Base-by-base conservation (phyloP, 2,888 invertebrate species). In the Aquatica leii region DNA sequence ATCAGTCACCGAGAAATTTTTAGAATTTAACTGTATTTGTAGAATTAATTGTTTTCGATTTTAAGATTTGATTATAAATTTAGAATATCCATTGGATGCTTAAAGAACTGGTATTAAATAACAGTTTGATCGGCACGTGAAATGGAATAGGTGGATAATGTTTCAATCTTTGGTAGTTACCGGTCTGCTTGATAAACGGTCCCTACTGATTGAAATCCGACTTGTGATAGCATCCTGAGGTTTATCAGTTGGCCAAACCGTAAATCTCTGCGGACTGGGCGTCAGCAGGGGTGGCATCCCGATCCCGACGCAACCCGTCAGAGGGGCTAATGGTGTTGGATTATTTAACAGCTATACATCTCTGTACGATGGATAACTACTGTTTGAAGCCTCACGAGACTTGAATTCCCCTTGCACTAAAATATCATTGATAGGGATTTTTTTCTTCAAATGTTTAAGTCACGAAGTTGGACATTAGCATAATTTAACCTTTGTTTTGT, bases 291-390 rank as follows among this genome's bases (percentile, higher is more conserved):
- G 70, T 68, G 70, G 72, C 61, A 62, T 69, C 61, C 65, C 59
- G 55, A 65, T 68, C 63, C 64, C 59, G 55, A 54, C 60, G 46
- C 59, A 54, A 49, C 64, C 64, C 69, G 72, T 71, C 71, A 74
- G 74, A 75, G 76, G 71, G 69, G 77, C 75, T 81, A 81, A 81
- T 81, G 80, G 80, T 76, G 76, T 76, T 81, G 81, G 81, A 81
- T 81, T 81, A 81, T 81, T 80, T 81, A 81, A 77, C 78, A 79
- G 76, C 78, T 75, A 78, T 80, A 80, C 72, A 73, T 76, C 75
- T 75, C 76, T 66, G 71, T 70, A 73, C 79, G 78, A 80, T 80
- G 80, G 81, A 81, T 80, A 80, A 79, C 79, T 77, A 78, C 75
- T 79, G 81, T 81, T 80, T 75, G 74, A 71, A 61, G 73, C 71